Conservation (phyloP, 2,113 vertebrate species). For the Martes martes region DNA sequence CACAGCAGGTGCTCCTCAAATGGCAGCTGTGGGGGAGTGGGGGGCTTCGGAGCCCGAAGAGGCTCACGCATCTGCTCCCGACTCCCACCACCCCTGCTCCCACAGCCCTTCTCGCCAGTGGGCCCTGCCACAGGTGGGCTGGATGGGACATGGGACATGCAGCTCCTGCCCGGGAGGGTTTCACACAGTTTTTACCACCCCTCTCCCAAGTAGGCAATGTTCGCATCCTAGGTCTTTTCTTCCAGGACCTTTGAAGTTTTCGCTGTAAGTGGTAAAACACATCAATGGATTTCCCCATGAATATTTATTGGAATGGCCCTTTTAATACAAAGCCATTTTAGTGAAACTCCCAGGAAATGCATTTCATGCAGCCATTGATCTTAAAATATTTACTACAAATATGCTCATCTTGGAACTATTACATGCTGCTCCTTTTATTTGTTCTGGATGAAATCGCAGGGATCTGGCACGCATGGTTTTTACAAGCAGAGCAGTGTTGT, state of each 20-base stretch:
- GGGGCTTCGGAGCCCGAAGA: not conserved
- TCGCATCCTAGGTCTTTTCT: not conserved
- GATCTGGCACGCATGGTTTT: too few relatives aligned
- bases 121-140: not conserved
- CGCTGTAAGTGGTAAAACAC: constrained; percentile 59
- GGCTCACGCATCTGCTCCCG: not conserved
- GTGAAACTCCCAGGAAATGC: constrained; percentile 47
- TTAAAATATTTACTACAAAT: constrained; percentile 36
- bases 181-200: not conserved
- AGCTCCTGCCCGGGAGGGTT: not conserved
- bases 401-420: too few relatives aligned
- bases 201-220: not conserved
- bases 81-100: not conserved
- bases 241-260: constrained; percentile 50
- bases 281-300: constrained; percentile 61
- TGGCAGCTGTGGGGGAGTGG: not conserved
- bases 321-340: constrained; percentile 67
- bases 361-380: constrained; percentile 60
- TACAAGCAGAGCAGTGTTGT: too few relatives aligned
- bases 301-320: constrained; percentile 71
- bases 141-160: not conserved
- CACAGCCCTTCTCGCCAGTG: not conserved
- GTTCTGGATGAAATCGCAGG: too few relatives aligned
- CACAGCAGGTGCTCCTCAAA: not conserved
- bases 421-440: too few relatives aligned